Conservation (phyloP, 37 sponge, comb jelly and placozoan genomes). For the Ianthella basta region DNA sequence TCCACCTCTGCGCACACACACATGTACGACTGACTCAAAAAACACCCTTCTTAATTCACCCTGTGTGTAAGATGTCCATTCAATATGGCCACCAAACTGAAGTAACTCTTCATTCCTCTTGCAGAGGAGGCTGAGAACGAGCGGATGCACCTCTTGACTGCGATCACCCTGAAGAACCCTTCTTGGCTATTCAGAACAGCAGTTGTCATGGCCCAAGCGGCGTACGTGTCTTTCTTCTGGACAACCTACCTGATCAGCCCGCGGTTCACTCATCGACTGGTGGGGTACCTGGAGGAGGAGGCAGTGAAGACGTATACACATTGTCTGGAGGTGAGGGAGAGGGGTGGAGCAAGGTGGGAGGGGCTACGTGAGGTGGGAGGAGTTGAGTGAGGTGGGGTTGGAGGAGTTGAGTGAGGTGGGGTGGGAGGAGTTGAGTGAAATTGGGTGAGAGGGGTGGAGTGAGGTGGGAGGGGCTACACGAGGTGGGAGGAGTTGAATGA, state of each 20-base stretch:
- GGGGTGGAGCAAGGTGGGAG: slow-evolving; percentile 4
- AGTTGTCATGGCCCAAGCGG: slow-evolving; percentile 74
- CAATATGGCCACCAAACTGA: no score
- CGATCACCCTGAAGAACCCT: slow-evolving; percentile 71
- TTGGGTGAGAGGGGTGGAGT: slow-evolving; percentile 28
- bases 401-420: background rate
- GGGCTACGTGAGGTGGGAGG: slow-evolving; percentile 17
- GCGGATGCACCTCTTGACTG: slow-evolving; percentile 91
- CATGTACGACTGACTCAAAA: no score
- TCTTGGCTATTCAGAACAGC: slow-evolving; percentile 60
- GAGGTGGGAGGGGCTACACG: slow-evolving; percentile 16
- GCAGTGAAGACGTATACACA: slow-evolving; percentile 77
- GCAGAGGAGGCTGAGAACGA: slow-evolving; percentile 96
- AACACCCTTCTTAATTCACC: no score
- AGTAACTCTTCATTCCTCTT: no score
- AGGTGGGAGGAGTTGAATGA: slow-evolving; percentile 10
- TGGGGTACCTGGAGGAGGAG: slow-evolving; percentile 67
- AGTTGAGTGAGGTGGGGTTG: background rate
- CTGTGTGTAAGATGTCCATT: no score
- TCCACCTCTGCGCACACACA: no score
- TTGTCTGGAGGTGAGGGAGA: slow-evolving; percentile 57
- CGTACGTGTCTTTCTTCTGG: slow-evolving; percentile 81
- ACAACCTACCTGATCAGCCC: slow-evolving; percentile 74
- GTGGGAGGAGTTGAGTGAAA: slow-evolving; percentile 4
- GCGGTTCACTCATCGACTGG: slow-evolving; percentile 88